Percentiles rank a stretch among this genome's conserved stretches.
Evolutionary conservation across 2,797 vertebrate species (phyloP).

Genomic region (Myioborus melanocephalus): DNA sequence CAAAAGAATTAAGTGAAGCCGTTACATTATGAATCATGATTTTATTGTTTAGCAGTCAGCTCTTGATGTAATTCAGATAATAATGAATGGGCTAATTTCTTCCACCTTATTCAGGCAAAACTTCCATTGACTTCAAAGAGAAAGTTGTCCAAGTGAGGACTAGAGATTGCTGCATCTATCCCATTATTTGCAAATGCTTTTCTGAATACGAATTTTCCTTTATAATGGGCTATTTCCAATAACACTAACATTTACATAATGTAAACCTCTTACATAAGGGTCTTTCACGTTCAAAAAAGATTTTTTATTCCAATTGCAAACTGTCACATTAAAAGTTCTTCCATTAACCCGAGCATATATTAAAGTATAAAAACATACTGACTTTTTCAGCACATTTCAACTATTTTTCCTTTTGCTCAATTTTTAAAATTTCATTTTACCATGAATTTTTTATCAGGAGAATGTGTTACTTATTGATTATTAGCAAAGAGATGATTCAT

Average conservation of each 20-base stretch:
- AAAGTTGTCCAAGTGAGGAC: constrained; percentile 39
- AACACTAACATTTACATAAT: constrained; percentile 50
- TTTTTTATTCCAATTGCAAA: constrained; percentile 14
- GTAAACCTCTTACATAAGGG: constrained; percentile 23
- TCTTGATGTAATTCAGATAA: constrained; percentile 60
- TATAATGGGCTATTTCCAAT: constrained; percentile 6
- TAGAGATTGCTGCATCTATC: constrained; percentile 25
- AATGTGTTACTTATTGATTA: constrained; percentile 31
- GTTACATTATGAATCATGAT: constrained; percentile 55
- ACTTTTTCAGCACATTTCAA: neutral
- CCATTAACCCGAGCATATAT: neutral
- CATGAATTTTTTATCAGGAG: neutral
- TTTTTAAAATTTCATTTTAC: neutral
- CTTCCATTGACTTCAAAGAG: constrained; percentile 53
- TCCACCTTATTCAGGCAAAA: constrained; percentile 50
- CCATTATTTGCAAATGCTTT: constrained; percentile 44
- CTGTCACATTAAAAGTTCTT: neutral
- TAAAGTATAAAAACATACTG: neutral
- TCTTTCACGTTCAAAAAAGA: neutral
- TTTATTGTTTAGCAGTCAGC: constrained; percentile 60
- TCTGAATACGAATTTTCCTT: constrained; percentile 3
- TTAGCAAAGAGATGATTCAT: constrained; percentile 5
- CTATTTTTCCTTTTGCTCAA: neutral
- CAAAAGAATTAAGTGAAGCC: constrained; percentile 54
- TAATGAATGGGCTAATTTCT: constrained; percentile 63